Conservation (phyloP, 1,140 invertebrate species). For the Drosophila kurseongensis region DNA sequence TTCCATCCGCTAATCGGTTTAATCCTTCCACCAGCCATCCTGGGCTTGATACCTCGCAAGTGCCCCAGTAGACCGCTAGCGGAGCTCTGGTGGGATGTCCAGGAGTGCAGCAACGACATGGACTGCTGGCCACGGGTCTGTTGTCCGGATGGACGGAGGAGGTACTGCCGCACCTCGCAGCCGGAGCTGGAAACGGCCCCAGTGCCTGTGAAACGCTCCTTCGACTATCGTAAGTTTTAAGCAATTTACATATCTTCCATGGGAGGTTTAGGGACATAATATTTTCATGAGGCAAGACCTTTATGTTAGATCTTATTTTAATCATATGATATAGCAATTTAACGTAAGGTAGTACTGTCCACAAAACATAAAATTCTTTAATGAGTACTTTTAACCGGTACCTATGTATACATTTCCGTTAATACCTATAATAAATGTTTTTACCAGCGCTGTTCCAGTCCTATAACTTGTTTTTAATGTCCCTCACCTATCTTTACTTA, state of each 20-base stretch:
- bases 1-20: neutral
- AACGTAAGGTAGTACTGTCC: too few relatives aligned
- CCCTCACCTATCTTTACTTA: conserved; percentile 10
- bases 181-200: conserved; percentile 87
- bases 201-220: conserved; percentile 85
- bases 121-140: conserved; percentile 90
- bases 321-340: too few relatives aligned
- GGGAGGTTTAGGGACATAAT: too few relatives aligned
- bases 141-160: conserved; percentile 87
- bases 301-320: too few relatives aligned
- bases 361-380: too few relatives aligned
- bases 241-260: too few relatives aligned
- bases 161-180: conserved; percentile 89
- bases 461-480: neutral
- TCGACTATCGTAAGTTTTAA: conserved; percentile 84
- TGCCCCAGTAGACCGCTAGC: conserved; percentile 88
- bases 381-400: too few relatives aligned
- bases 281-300: too few relatives aligned
- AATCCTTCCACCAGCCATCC: conserved; percentile 85
- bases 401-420: too few relatives aligned
- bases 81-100: conserved; percentile 88
- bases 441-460: too few relatives aligned
- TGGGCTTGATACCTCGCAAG: conserved; percentile 88
- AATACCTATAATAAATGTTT: too few relatives aligned
- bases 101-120: conserved; percentile 87